Evolutionary conservation across 2,888 invertebrate species (phyloP), one percentile per base, ranked within the genome.

Genomic region (Bruchidius siliquastri): DNA sequence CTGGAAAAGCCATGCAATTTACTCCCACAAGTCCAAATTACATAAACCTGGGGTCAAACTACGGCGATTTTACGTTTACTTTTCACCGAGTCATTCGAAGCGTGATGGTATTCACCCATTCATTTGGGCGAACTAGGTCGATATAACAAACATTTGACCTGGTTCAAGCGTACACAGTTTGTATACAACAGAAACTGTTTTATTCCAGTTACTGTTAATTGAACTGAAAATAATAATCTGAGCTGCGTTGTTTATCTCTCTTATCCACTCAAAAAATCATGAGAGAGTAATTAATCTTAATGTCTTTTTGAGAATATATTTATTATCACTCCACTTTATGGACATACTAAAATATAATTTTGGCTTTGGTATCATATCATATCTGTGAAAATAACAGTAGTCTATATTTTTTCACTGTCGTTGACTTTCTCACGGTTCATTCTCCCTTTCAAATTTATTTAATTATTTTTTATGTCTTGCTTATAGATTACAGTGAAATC

Each of bases 11-110:
- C 49, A 13, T 13, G 13, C 13, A 13, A 49, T 49, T 49, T 49
- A 4, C 49, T 4, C 18, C 49, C 18, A 49, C 49, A 49, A 8
- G 49, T 49, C 3, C 13, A 49, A 49, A 49, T 49, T 49, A 49
- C 49, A 13, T 49, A 49, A 49, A 49, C 49, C 26, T 49, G 1
- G 49, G 49, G 49, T 49, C 49, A 49, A 49, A 49, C 49, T 18
- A 74, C 74, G 22, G 66, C 74, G 22, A 32, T 71, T 74, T 68
- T 71, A 74, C 74, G 68, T 74, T 74, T 74, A 73, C 73, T 74
- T 74, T 74, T 74, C 67, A 71, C 22, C 68, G 71, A 74, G 70
- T 71, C 69, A 71, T 73, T 72, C 6, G 68, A 32, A 72, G 70
- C 74, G 73, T 74, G 74, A 71, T 49, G 71, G 71, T 72, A 74